Evolutionary conservation across 92 coral and sea anemone species (phyloP), one percentile per base, ranked within the genome.

Genomic region (Bergia puertoricense): DNA sequence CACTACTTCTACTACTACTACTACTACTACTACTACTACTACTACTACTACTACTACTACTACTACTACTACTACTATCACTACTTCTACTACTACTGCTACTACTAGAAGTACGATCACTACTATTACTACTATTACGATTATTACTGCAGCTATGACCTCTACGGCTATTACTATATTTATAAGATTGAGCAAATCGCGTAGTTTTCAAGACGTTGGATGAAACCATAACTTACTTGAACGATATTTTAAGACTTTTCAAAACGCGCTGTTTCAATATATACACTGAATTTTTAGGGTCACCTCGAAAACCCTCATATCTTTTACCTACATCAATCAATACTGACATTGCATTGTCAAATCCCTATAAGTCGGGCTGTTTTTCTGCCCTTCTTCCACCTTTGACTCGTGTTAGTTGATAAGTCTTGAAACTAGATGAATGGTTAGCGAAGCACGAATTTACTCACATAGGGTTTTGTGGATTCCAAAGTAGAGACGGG

Each of bases 401-500:
- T 62, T 62, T 62, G 69, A 62, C 69, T 62, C 69, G 69, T 62
- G 69, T 22, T 4, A 62, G 68, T 62, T 15, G 2, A 4, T 18
- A 62, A 62, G 30, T 16, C 30, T 62, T 62, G 23, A 62, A 62
- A 62, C 69, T 16, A 18, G 30, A 46, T 42, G 40, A 23, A 15
- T 80, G 50, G 30, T 56, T 46, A 38, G 6, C 11, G 45, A 51
- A 80, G 30, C 85, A 16, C 18, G 3, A 80, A 80, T 37, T 7
- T 54, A 92, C 94, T 92, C 82, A 92, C 94, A 88, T 71, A 6
- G 91, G 88, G 86, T 90, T 92, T 23, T 86, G 77, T 59, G 89
- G 87, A 42, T 85, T 86, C 94, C 94, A 90, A 36, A 86, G 93
- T 41, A 92, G 73, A 10, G 92, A 91, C 5, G 94, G 94, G 40